These are phyloP conservation scores for Marmota monax DNA, from an alignment of 2,113 vertebrate species.

Conservation along the genomic window DNA sequence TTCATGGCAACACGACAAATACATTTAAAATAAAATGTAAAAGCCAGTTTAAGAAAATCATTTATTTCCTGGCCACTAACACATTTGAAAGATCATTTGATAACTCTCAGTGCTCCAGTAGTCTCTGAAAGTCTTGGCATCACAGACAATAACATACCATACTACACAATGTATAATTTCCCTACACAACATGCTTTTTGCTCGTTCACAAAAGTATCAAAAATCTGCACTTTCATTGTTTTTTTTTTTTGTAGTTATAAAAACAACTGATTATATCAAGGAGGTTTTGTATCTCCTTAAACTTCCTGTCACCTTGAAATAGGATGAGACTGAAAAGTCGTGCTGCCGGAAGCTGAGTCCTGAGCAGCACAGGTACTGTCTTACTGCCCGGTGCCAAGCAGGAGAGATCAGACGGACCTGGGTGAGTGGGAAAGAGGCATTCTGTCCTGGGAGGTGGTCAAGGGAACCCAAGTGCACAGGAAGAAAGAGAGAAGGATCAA, in stretches of 20 bases:
- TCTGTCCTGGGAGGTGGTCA: neutral
- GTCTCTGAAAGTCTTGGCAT: neutral
- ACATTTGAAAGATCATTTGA: neutral
- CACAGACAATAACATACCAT: neutral
- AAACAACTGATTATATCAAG: neutral
- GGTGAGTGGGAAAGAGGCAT: neutral
- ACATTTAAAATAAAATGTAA: constrained; percentile 21
- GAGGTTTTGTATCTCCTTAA: neutral
- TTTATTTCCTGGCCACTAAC: neutral
- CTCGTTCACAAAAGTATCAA: neutral
- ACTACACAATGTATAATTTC: neutral
- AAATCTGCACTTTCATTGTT: neutral
- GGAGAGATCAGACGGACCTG: neutral
- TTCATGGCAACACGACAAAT: neutral
- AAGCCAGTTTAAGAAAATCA: neutral
- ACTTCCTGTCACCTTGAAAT: no score
- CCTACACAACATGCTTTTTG: neutral
- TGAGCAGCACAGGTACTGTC: neutral
- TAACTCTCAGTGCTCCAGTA: neutral
- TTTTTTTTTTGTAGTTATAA: neutral
- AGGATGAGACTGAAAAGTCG: no score
- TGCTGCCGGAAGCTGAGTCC: neutral
- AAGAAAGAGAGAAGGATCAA: neutral
- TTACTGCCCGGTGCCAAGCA: no score
- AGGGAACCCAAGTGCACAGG: neutral